These are phyloP conservation scores for Hypothenemus hampei DNA, from an alignment of 1,140 invertebrate species.

Conservation along the genomic window DNA sequence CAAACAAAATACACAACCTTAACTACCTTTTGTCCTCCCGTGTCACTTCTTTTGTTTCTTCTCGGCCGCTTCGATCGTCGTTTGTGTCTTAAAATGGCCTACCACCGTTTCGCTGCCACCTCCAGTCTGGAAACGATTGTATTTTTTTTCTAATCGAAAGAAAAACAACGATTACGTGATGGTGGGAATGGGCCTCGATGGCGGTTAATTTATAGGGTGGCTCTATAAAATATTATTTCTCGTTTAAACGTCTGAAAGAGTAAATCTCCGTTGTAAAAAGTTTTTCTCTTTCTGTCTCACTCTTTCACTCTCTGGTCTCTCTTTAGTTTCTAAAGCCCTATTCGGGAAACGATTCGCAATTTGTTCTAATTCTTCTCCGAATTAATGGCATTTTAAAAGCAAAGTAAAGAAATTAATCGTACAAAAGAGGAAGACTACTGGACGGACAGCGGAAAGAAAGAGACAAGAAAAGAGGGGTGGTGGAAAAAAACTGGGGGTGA, in stretches of 20 bases:
- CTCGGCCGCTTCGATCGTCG: constrained; percentile 29
- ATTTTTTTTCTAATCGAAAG: too few species aligned
- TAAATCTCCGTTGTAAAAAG: constrained; percentile 18
- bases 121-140: too few species aligned
- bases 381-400: constrained; percentile 29
- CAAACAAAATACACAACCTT: constrained; percentile 45
- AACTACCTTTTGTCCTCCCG: constrained; percentile 48
- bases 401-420: constrained; percentile 29
- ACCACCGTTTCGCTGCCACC: constrained; percentile 27
- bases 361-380: constrained; percentile 26
- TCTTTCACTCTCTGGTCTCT: too few species aligned
- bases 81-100: constrained; percentile 38
- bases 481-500: too few species aligned
- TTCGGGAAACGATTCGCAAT: constrained; percentile 26
- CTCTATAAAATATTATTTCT: too few species aligned
- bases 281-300: too few species aligned
- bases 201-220: too few species aligned
- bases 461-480: too few species aligned
- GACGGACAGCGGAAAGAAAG: neutral
- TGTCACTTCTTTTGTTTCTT: constrained; percentile 45
- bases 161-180: too few species aligned
- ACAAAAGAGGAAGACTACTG: constrained; percentile 21
- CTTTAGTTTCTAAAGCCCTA: constrained; percentile 16
- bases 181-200: too few species aligned
- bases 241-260: too few species aligned